These are phyloP conservation scores for Ascidia mentula DNA, from an alignment of 23 tunicate genomes.

Conservation along the genomic window DNA sequence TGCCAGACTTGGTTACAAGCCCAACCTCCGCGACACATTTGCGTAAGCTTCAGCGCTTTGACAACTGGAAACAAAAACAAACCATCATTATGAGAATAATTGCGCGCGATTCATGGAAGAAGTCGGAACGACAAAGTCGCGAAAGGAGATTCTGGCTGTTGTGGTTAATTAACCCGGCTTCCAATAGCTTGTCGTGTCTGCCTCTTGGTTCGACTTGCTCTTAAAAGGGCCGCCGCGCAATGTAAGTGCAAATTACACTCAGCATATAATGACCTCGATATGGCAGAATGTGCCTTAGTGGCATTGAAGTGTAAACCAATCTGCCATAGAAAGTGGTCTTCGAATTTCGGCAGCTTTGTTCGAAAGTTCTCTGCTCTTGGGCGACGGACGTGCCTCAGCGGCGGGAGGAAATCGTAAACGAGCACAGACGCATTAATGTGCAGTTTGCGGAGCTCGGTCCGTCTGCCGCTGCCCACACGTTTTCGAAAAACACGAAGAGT, in stretches of 20 bases:
- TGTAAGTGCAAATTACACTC: neutral
- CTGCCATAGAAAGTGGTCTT: too few relatives aligned
- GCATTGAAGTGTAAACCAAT: too few relatives aligned
- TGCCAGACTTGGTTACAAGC: too few relatives aligned
- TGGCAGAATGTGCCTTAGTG: too few relatives aligned
- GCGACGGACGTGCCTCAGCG: conserved; percentile 6
- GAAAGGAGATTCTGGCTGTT: neutral
- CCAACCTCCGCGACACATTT: too few relatives aligned
- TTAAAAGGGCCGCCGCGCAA: neutral
- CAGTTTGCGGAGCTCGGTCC: neutral
- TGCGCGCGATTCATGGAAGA: neutral
- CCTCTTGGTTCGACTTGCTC: neutral
- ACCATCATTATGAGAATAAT: neutral
- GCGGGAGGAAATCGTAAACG: neutral
- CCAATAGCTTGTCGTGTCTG: neutral
- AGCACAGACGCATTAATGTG: conserved; percentile 6
- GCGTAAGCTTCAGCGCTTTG: neutral
- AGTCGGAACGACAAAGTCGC: neutral
- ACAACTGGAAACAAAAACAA: neutral
- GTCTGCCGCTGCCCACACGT: neutral
- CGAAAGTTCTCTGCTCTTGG: neutral
- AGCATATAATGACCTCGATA: too few relatives aligned
- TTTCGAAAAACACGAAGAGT: neutral
- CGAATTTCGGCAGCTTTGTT: neutral
- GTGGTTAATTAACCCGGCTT: neutral